phyloP scores from a whole-genome alignment of 1,140 invertebrate species.

The Polyergus mexicanus region DNA sequence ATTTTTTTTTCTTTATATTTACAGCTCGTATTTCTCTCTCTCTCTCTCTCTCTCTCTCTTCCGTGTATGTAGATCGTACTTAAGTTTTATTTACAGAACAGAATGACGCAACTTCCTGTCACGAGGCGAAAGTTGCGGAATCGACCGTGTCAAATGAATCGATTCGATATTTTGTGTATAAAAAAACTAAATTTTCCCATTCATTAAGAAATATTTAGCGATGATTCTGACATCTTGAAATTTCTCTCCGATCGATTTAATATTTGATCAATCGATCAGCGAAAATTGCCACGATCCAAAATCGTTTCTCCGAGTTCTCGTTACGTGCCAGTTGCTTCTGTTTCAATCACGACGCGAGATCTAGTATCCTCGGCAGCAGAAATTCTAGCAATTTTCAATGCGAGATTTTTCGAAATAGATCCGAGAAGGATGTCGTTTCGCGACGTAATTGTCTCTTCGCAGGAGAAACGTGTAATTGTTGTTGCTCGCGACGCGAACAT shows the following conservation, averaged over 20 bases:
- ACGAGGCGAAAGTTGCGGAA: background rate
- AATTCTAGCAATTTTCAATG: constrained; percentile 9
- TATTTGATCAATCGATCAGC: background rate
- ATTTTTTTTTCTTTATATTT: constrained; percentile 34
- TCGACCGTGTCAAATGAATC: background rate
- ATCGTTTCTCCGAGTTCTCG: background rate
- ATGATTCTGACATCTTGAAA: background rate
- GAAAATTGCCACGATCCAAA: constrained; percentile 6
- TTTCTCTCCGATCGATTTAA: background rate
- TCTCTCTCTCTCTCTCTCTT: too few relatives aligned
- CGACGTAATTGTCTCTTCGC: constrained; percentile 6
- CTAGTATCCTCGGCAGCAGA: background rate
- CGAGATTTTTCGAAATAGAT: constrained; percentile 6
- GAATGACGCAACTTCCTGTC: constrained; percentile 27
- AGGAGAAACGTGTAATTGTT: constrained; percentile 12
- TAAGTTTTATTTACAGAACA: constrained; percentile 49
- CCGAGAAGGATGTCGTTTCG: constrained; percentile 10
- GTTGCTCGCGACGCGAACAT: constrained; percentile 20
- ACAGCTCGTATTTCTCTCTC: constrained; percentile 32
- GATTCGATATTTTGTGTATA: background rate
- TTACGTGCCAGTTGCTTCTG: background rate
- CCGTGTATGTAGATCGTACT: constrained; percentile 14
- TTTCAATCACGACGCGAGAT: background rate
- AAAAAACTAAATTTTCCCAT: background rate
- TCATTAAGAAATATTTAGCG: background rate